These are phyloP conservation scores for Microtus oregoni DNA, from an alignment of 2,113 vertebrate species.

Conservation along the genomic window DNA sequence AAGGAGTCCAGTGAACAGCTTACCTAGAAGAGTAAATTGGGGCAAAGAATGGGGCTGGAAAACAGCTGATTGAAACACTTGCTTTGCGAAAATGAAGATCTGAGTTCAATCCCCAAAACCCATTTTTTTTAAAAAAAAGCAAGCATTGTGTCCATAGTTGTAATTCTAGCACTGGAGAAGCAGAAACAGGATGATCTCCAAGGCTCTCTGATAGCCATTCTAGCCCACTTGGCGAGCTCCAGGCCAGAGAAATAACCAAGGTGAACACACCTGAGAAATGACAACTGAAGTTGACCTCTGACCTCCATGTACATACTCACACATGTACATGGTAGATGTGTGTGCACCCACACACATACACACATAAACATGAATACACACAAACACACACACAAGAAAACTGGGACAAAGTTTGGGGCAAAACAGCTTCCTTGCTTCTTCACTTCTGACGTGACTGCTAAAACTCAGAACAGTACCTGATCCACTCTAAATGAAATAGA, in stretches of 20 bases:
- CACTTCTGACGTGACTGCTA: background rate
- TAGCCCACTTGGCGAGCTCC: background rate
- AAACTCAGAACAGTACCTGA: background rate
- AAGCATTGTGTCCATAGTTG: too few species aligned
- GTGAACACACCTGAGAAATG: background rate
- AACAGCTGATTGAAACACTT: background rate
- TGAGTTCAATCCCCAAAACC: too few species aligned
- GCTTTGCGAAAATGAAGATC: background rate
- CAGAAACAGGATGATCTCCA: background rate
- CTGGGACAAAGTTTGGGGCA: background rate
- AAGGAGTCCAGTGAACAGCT: background rate
- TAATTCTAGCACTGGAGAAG: background rate
- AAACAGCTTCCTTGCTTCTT: background rate
- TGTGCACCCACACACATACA: background rate
- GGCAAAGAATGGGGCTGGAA: background rate
- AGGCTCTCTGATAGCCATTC: background rate
- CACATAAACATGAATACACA: background rate
- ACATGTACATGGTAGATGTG: background rate
- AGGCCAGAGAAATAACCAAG: background rate
- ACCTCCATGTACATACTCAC: background rate
- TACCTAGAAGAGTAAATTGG: too few species aligned
- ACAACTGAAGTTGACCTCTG: background rate
- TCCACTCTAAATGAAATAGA: background rate
- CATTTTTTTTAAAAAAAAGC: too few species aligned
- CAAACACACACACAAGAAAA: background rate